Base-by-base conservation (phyloP, 2,888 invertebrate genomes). In the Odontomyia ornata region DNA sequence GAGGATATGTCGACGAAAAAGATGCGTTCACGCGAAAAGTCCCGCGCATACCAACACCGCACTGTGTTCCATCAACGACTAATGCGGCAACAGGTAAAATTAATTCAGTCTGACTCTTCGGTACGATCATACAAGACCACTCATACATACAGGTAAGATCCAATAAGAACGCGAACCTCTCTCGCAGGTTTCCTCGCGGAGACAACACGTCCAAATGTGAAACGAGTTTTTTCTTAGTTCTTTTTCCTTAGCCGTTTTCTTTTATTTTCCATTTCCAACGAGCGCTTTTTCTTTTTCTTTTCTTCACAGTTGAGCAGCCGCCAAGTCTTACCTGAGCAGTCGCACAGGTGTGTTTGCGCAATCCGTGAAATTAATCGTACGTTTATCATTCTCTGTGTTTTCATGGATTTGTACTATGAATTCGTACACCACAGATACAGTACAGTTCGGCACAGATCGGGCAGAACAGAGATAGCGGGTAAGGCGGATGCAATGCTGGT, bases 281-380 rank as follows among this genome's bases (percentile, higher is more conserved):
- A 23, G 23, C 25, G 62, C 28, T 25, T 71, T 47, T 47, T 47
- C 56, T 7, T 52, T 43, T 15, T 56, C 28, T 72, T 36, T 36
- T 25, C 60, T 36, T 75, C 72, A 56, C 72, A 30, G 56, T 28
- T 36, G 36, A 56, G 72, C 28, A 30, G 47, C 56, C 25, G 23
- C 15, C 28, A 2, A 21, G 56, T 30, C 56, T 57, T 72, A 72
- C 30, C 30, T 30, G 57, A 57, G 57, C 57, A 57, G 64, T 27
- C 30, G 72, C 72, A 77, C 77, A 77, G 77, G 78, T 78, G 77
- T 77, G 78, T 72, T 78, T 78, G 76, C 77, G 77, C 75, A 77
- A 75, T 69, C 57, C 47, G 47, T 75, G 27, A 75, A 62, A 46
- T 75, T 62, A 30, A 75, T 65, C 65, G 67, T 65, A 47, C 64